Conservation (phyloP, 2,797 vertebrate genomes). For the Rousettus madagascariensis region DNA sequence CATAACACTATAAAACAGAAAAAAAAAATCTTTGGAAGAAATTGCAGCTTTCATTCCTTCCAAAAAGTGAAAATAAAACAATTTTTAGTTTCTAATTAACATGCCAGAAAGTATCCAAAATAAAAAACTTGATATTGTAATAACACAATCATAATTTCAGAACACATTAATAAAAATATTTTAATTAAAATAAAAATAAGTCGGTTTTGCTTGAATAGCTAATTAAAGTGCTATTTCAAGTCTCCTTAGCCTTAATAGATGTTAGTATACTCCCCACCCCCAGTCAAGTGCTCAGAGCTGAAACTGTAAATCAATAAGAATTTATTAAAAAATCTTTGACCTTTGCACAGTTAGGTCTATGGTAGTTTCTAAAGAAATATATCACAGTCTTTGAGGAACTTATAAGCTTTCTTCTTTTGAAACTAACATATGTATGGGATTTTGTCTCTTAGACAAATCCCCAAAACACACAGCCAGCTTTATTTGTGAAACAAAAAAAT, state of each 20-base stretch:
- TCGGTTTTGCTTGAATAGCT: not conserved
- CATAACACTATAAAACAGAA: not conserved
- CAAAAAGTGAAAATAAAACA: conserved; percentile 35
- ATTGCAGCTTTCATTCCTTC: not conserved
- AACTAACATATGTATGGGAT: not conserved
- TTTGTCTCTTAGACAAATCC: no score
- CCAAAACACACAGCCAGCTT: no score
- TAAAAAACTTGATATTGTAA: not conserved
- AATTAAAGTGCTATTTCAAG: not conserved
- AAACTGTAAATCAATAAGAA: conserved; percentile 8
- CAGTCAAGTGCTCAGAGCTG: not conserved
- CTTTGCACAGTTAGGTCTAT: not conserved
- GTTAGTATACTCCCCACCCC: not conserved
- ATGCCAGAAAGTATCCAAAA: conserved; percentile 1
- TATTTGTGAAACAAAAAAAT: no score
- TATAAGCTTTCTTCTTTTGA: not conserved
- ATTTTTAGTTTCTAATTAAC: not conserved
- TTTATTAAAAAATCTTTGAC: conserved; percentile 15
- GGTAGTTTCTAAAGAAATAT: not conserved
- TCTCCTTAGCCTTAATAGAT: not conserved
- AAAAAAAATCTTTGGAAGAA: not conserved
- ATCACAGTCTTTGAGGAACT: not conserved
- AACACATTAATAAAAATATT: not conserved
- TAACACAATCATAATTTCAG: not conserved
- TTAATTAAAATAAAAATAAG: conserved; percentile 17